These are phyloP conservation scores for Gila orcuttii DNA, from an alignment of 2,113 vertebrate genomes.

Conservation along the genomic window DNA sequence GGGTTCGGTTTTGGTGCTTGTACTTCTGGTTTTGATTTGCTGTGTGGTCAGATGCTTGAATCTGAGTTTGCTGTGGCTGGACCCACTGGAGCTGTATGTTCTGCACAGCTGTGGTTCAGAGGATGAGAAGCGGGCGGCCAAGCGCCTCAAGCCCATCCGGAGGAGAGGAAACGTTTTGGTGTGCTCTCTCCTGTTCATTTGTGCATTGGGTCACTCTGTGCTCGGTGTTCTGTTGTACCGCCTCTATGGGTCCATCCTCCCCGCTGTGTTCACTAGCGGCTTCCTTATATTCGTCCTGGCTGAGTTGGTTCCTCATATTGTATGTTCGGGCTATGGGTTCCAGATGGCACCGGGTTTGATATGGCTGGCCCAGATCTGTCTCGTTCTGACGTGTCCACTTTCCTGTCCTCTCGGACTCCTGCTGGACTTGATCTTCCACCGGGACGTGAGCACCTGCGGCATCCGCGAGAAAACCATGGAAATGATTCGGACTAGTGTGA, in stretches of 20 bases:
- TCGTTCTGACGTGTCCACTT: slow-evolving; percentile 83
- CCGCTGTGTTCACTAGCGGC: slow-evolving; percentile 80
- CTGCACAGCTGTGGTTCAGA: slow-evolving; percentile 86
- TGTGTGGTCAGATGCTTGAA: slow-evolving; percentile 79
- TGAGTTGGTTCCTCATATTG: slow-evolving; percentile 83
- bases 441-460: slow-evolving; percentile 79
- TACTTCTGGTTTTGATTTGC: slow-evolving; percentile 74
- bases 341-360: slow-evolving; percentile 80
- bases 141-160: slow-evolving; percentile 82
- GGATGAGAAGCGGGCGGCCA: slow-evolving; percentile 81
- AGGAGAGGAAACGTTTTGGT: slow-evolving; percentile 84
- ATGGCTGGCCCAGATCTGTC: slow-evolving; percentile 83
- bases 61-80: slow-evolving; percentile 82
- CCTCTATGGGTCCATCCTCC: slow-evolving; percentile 71
- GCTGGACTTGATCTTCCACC: slow-evolving; percentile 78
- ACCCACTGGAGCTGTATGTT: slow-evolving; percentile 85
- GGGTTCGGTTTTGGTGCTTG: slow-evolving; percentile 77
- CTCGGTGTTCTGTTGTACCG: slow-evolving; percentile 81
- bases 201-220: slow-evolving; percentile 79
- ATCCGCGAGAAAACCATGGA: slow-evolving; percentile 84
- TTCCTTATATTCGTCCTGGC: slow-evolving; percentile 81
- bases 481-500: slow-evolving; percentile 82
- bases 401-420: slow-evolving; percentile 84
- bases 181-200: slow-evolving; percentile 82
- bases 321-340: slow-evolving; percentile 85